Evolutionary conservation across 2,797 vertebrate genomes (phyloP).

Genomic region (Scleropages formosus): DNA sequence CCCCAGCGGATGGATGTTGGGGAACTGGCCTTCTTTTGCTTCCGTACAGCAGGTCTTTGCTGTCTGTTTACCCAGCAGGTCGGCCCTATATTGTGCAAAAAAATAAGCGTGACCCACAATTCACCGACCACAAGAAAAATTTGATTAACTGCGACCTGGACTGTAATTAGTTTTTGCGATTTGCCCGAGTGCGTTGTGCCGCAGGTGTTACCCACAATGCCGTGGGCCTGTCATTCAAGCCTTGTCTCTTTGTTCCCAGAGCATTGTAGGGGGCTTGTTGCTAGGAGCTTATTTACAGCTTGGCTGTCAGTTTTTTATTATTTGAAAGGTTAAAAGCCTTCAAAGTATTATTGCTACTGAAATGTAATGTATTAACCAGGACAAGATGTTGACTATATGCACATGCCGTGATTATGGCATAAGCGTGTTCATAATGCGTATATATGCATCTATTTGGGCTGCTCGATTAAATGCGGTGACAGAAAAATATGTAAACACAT

Average conservation of each 20-base stretch:
- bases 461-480: too few relatives aligned
- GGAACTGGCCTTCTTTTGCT: not conserved
- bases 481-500: too few relatives aligned
- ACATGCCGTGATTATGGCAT: too few relatives aligned
- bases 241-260: not conserved
- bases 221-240: too few relatives aligned
- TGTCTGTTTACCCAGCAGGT: slow-evolving; percentile 5
- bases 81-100: not conserved
- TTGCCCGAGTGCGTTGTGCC: not conserved
- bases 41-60: not conserved
- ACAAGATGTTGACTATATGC: too few relatives aligned
- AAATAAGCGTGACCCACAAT: not conserved
- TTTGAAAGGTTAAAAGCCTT: slow-evolving; percentile 2
- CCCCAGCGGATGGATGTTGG: not conserved
- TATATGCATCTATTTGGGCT: too few relatives aligned
- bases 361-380: too few relatives aligned
- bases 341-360: not conserved
- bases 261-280: not conserved
- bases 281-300: not conserved
- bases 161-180: slow-evolving; percentile 17
- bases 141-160: not conserved
- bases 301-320: slow-evolving; percentile 12
- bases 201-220: not conserved
- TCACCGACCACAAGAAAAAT: not conserved
- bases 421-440: too few relatives aligned